phyloP scores from a whole-genome alignment of 2,888 invertebrate genomes.

The Lapara coniferarum region DNA sequence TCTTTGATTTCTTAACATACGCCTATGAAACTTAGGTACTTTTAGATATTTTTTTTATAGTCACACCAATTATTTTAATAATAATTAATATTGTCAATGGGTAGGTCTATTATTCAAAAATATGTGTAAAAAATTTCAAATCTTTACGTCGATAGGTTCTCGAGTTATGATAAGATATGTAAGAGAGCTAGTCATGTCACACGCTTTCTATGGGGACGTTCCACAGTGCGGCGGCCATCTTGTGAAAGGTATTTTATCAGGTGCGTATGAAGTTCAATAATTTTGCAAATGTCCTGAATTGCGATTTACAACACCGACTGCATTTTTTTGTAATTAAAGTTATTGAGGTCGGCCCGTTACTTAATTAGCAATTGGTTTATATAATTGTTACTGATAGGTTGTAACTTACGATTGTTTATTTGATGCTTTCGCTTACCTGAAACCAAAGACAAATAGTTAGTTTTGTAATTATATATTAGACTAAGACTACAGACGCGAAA shows the following conservation, averaged over 20 bases:
- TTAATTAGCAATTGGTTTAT: neutral
- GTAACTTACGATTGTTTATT: neutral
- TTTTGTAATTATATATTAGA: neutral
- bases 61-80: too few species aligned
- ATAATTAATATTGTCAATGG: too few species aligned
- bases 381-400: neutral
- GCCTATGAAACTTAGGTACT: too few species aligned
- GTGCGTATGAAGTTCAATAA: constrained; percentile 17
- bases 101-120: too few species aligned
- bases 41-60: too few species aligned
- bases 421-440: constrained; percentile 6
- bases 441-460: neutral
- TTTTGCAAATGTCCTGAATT: constrained; percentile 9
- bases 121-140: too few species aligned
- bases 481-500: too few species aligned
- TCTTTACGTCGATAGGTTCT: too few species aligned
- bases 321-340: constrained; percentile 13
- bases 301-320: constrained; percentile 9
- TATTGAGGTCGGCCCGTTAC: neutral
- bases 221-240: constrained; percentile 17
- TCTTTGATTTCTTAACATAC: too few species aligned
- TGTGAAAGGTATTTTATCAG: constrained; percentile 19
- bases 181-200: too few species aligned
- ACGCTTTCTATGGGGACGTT: too few species aligned
- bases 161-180: too few species aligned